Percentiles rank a stretch among this genome's conserved stretches.
phyloP scores from a whole-genome alignment of 2,113 vertebrate species.

The Strigops habroptila region DNA sequence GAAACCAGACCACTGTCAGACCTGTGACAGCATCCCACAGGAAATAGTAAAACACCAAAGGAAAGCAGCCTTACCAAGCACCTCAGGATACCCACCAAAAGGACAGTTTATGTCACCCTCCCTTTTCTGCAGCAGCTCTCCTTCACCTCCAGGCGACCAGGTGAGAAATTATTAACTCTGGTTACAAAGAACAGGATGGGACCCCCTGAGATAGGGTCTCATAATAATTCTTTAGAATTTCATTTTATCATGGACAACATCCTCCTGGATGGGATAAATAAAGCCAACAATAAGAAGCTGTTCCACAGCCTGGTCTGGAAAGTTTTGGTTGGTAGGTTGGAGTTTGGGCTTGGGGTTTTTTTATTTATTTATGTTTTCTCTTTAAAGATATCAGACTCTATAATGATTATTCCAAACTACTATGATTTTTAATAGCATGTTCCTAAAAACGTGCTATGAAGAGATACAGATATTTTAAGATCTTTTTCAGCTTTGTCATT shows the following conservation, averaged over 20 bases:
- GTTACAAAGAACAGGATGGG: neutral
- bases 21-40: neutral
- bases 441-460: neutral
- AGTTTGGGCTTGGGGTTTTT: neutral
- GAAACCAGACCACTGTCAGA: too few relatives aligned
- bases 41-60: accelerated
- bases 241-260: neutral
- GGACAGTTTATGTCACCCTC: neutral
- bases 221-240: neutral
- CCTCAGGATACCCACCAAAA: neutral
- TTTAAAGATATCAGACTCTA: neutral
- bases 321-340: neutral
- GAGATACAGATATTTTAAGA: neutral
- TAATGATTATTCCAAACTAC: neutral
- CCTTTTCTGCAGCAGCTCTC: neutral
- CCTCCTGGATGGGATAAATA: neutral
- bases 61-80: neutral
- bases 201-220: neutral
- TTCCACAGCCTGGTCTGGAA: neutral
- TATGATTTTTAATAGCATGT: neutral
- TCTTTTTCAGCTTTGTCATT: neutral
- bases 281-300: neutral
- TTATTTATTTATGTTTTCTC: neutral
- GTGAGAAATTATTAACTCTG: neutral
- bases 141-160: neutral